Percentiles rank a stretch among this genome's conserved stretches.
Conservation (phyloP, 2,888 invertebrate species). For the Dascillus cervinus region DNA sequence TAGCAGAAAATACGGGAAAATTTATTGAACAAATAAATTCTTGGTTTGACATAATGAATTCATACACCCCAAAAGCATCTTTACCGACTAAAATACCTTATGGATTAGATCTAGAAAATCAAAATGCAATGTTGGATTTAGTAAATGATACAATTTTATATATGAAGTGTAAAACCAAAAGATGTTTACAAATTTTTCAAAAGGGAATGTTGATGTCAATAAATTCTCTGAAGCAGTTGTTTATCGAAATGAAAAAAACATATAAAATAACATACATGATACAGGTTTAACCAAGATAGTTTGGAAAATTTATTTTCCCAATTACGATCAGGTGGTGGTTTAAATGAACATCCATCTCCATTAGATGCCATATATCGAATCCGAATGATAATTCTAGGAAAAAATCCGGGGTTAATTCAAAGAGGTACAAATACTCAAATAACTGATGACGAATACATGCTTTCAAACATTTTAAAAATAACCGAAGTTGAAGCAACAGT, state of each 20-base stretch:
- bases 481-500: no score
- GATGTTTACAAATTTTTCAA: conserved; percentile 5
- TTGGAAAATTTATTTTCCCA: conserved; percentile 6
- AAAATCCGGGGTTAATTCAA: conserved; percentile 1
- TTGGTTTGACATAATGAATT: conserved; percentile 20
- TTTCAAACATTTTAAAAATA: conserved; percentile 1
- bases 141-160: conserved; percentile 1
- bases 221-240: conserved; percentile 5
- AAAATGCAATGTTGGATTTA: conserved; percentile 7
- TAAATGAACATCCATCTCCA: conserved; percentile 6
- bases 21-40: conserved; percentile 17
- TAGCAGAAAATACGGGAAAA: conserved; percentile 10
- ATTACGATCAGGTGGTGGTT: conserved; percentile 1
- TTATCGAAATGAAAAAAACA: conserved; percentile 6
- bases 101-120: conserved; percentile 5
- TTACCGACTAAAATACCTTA: conserved; percentile 6
- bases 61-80: conserved; percentile 5
- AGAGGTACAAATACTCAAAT: no score
- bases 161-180: conserved; percentile 6
- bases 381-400: conserved; percentile 4
- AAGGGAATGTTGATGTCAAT: conserved; percentile 6
- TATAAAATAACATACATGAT: conserved; percentile 2
- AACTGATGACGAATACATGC: neutral
- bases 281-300: conserved; percentile 5
- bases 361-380: conserved; percentile 1